phyloP scores from a whole-genome alignment of 1,140 invertebrate genomes.

The Monomorium pharaonis region DNA sequence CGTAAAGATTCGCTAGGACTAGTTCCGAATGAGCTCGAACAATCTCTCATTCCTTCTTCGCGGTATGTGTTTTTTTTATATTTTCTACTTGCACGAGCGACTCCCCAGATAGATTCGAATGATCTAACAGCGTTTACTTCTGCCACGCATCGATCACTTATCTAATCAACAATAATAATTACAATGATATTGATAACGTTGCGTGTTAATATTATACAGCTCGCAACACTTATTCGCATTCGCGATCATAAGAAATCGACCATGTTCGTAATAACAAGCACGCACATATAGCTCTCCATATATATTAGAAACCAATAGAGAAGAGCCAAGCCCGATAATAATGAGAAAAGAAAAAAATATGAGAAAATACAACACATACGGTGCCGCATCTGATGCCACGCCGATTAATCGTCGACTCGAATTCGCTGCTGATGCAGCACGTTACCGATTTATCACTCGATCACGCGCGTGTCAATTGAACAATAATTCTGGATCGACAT shows the following conservation, averaged over 20 bases:
- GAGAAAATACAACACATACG: neutral
- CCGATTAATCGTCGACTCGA: neutral
- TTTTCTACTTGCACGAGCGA: slow-evolving; percentile 6
- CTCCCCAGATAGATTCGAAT: neutral
- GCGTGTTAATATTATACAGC: slow-evolving; percentile 45
- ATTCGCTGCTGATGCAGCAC: neutral
- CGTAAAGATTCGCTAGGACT: slow-evolving; percentile 70
- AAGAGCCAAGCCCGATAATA: slow-evolving; percentile 36
- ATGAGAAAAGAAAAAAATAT: slow-evolving; percentile 10
- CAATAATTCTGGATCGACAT: neutral
- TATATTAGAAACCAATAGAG: neutral
- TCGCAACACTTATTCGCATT: slow-evolving; percentile 41
- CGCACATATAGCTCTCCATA: slow-evolving; percentile 46
- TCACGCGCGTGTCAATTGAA: neutral
- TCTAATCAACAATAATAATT: slow-evolving; percentile 45
- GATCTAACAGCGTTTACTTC: slow-evolving; percentile 13
- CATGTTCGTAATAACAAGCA: slow-evolving; percentile 31
- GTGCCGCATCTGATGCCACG: neutral
- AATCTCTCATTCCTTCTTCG: slow-evolving; percentile 24
- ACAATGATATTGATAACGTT: slow-evolving; percentile 44
- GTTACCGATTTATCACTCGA: neutral
- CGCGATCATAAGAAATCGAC: slow-evolving; percentile 28
- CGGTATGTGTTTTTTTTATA: neutral
- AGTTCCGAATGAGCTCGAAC: slow-evolving; percentile 64
- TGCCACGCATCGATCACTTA: slow-evolving; percentile 17